phyloP scores from a whole-genome alignment of 2,113 vertebrate genomes.

The Ciconia maguari region DNA sequence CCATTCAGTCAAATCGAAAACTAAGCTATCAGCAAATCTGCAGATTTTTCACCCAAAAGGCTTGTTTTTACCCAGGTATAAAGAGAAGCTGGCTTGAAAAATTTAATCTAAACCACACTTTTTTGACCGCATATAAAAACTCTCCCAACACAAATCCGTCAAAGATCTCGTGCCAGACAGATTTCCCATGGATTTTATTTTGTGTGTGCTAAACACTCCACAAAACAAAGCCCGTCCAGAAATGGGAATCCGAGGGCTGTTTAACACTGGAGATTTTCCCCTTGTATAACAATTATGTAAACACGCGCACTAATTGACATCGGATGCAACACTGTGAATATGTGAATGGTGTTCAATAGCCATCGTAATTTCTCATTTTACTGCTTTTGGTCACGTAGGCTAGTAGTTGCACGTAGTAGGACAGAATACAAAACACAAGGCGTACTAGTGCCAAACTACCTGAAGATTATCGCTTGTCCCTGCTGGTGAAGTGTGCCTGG shows the following conservation, averaged over 20 bases:
- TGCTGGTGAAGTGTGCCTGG: neutral
- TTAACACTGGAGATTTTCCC: conserved; percentile 64
- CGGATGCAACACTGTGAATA: neutral
- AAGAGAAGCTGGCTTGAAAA: neutral
- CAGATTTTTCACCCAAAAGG: neutral
- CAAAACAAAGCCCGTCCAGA: conserved; percentile 55
- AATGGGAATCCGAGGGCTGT: conserved; percentile 48
- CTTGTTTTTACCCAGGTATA: neutral
- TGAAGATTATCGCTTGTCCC: neutral
- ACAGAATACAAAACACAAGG: neutral
- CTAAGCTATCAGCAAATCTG: neutral
- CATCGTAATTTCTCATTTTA: conserved; percentile 61
- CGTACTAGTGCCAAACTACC: neutral
- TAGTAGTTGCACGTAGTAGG: neutral
- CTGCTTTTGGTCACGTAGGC: neutral
- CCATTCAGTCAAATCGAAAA: neutral
- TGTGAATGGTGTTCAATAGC: conserved; percentile 38
- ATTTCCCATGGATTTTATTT: conserved; percentile 14
- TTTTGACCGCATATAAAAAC: neutral
- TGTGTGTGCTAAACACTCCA: conserved; percentile 25
- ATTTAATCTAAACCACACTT: neutral
- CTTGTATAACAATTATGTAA: conserved; percentile 68
- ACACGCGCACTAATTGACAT: conserved; percentile 54
- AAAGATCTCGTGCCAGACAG: neutral
- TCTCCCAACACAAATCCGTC: neutral